These are phyloP conservation scores for Miltochrista miniata DNA, from an alignment of 2,888 invertebrate species.

Conservation along the genomic window DNA sequence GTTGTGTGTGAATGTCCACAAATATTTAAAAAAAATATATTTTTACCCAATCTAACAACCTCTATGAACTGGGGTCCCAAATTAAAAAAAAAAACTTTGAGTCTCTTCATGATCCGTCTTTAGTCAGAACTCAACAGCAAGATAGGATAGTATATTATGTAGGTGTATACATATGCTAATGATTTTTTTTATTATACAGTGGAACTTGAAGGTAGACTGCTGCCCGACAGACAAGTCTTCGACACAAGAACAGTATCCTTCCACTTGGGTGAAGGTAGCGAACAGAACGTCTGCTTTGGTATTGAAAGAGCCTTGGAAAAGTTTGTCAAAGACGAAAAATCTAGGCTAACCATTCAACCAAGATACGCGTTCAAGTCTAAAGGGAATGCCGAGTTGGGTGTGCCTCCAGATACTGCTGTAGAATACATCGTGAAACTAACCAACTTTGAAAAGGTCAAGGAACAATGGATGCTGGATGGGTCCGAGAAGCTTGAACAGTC, in stretches of 20 bases:
- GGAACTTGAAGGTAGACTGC: conserved; percentile 83
- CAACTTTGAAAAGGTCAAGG: conserved; percentile 92
- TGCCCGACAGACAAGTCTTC: conserved; percentile 88
- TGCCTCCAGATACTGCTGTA: conserved; percentile 91
- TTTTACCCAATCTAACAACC: too few relatives aligned
- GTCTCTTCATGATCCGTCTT: too few relatives aligned
- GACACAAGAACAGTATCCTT: conserved; percentile 94
- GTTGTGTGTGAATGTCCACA: too few relatives aligned
- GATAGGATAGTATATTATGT: too few relatives aligned
- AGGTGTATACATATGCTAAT: too few relatives aligned
- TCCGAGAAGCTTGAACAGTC: conserved; percentile 92
- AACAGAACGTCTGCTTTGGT: conserved; percentile 90
- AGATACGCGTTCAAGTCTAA: conserved; percentile 91
- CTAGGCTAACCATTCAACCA: conserved; percentile 88
- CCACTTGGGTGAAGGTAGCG: conserved; percentile 92
- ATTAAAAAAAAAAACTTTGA: too few relatives aligned
- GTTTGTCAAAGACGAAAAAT: conserved; percentile 92
- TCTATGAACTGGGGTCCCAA: too few relatives aligned
- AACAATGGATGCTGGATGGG: conserved; percentile 91
- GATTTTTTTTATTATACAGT: neutral
- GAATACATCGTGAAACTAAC: conserved; percentile 92
- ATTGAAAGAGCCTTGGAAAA: conserved; percentile 91
- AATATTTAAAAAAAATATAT: too few relatives aligned
- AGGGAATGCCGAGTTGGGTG: conserved; percentile 87
- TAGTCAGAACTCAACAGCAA: too few relatives aligned